Percentiles rank a stretch among this genome's conserved stretches.
Conservation (phyloP, 2,888 invertebrate genomes). For the Notodonta ziczac region DNA sequence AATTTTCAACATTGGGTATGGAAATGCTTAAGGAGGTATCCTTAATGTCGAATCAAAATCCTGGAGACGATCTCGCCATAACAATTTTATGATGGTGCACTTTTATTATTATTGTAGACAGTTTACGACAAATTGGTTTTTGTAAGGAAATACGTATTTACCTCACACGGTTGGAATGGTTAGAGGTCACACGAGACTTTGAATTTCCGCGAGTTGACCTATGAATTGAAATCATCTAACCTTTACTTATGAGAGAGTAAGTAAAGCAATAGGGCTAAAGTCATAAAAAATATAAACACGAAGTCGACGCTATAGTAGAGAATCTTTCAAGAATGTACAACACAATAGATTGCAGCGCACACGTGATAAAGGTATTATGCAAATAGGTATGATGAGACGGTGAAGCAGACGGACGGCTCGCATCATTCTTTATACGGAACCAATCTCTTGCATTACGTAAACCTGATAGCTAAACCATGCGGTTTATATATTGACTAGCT, state of each 20-base stretch:
- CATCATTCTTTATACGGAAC: not conserved
- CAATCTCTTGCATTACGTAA: not conserved
- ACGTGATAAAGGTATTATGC: constrained; percentile 48
- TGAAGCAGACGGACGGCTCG: constrained; percentile 18
- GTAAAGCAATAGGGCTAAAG: no score
- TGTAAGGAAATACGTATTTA: constrained; percentile 23
- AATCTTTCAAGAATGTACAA: constrained; percentile 5
- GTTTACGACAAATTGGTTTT: constrained; percentile 59
- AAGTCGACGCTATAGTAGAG: not conserved
- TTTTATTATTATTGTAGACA: constrained; percentile 49
- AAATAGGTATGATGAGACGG: constrained; percentile 28
- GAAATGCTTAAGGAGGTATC: constrained; percentile 48
- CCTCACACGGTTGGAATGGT: not conserved
- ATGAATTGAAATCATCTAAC: no score
- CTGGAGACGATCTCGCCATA: constrained; percentile 49
- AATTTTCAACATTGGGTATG: constrained; percentile 56
- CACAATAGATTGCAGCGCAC: constrained; percentile 13
- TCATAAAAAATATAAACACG: no score
- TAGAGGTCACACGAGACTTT: not conserved
- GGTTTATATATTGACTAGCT: not conserved
- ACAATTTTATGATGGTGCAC: constrained; percentile 57
- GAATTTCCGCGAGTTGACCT: no score
- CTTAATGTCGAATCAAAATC: constrained; percentile 58
- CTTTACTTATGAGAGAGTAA: no score
- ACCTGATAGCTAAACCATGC: not conserved